Evolutionary conservation across 2,797 vertebrate genomes (phyloP).

Genomic region (Parauchenoglanis punctatus): DNA sequence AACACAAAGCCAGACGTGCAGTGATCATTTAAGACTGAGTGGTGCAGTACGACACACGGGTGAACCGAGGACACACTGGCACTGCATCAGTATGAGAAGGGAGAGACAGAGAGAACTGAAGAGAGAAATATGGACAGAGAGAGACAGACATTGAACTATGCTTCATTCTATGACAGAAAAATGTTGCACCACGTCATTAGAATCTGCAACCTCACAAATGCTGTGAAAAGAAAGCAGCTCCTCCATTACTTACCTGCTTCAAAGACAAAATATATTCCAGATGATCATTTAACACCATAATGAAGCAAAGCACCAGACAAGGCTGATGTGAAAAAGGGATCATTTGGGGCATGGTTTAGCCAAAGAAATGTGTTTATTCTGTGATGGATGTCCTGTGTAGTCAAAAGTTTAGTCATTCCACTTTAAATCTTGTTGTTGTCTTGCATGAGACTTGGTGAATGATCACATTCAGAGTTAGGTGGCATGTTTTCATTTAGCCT

Average conservation of each 20-base stretch:
- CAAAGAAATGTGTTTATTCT: background rate
- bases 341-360: background rate
- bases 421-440: background rate
- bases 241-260: constrained; percentile 41
- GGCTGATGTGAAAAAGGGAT: background rate
- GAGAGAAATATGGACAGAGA: constrained; percentile 20
- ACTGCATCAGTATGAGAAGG: constrained; percentile 40
- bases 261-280: constrained; percentile 18
- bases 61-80: constrained; percentile 62
- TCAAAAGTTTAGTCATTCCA: background rate
- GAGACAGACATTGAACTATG: constrained; percentile 12
- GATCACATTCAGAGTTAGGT: background rate
- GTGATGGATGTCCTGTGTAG: background rate
- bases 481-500: background rate
- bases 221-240: constrained; percentile 23
- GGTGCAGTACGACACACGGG: constrained; percentile 56
- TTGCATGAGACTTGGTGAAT: background rate
- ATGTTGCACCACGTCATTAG: constrained; percentile 39
- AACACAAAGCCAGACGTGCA: constrained; percentile 26
- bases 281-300: background rate
- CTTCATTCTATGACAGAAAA: background rate
- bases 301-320: background rate
- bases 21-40: constrained; percentile 53
- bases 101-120: background rate
- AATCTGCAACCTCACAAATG: constrained; percentile 42